Evolutionary conservation across 1,140 invertebrate genomes (phyloP).

Genomic region (Trissolcus basalis): DNA sequence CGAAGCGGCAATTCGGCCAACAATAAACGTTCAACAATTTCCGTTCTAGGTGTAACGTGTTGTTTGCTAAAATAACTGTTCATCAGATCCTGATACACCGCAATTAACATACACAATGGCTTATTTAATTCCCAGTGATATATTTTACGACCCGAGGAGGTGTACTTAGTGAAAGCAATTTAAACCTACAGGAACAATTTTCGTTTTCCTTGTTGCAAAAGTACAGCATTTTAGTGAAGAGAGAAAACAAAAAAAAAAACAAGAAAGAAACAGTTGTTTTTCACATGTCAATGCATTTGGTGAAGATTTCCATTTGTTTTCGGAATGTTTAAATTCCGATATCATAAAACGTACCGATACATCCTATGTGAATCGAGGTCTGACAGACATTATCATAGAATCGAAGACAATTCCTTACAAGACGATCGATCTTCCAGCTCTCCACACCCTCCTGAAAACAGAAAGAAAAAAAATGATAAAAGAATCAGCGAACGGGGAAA

Average conservation of each 20-base stretch:
- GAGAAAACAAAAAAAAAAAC: too few species aligned
- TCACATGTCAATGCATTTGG: too few species aligned
- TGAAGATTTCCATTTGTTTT: slow-evolving; percentile 44
- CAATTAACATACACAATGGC: slow-evolving; percentile 38
- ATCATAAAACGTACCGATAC: slow-evolving; percentile 43
- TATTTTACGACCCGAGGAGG: too few species aligned
- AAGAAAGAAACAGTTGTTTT: slow-evolving; percentile 12
- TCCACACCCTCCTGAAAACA: slow-evolving; percentile 20
- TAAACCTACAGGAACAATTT: slow-evolving; percentile 15
- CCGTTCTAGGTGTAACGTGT: slow-evolving; percentile 11
- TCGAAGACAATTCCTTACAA: slow-evolving; percentile 51
- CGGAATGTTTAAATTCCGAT: slow-evolving; percentile 33
- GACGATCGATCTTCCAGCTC: slow-evolving; percentile 28
- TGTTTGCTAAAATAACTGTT: slow-evolving; percentile 37
- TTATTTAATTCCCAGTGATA: slow-evolving; percentile 32
- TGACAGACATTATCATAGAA: slow-evolving; percentile 42
- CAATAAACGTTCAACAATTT: slow-evolving; percentile 23
- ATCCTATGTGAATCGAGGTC: slow-evolving; percentile 30
- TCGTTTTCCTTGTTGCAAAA: slow-evolving; percentile 46
- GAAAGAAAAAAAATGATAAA: slow-evolving; percentile 38
- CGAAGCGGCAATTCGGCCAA: background rate
- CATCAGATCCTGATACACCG: slow-evolving; percentile 22
- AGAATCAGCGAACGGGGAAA: slow-evolving; percentile 12
- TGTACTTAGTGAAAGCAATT: slow-evolving; percentile 23
- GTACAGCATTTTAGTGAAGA: slow-evolving; percentile 31